phyloP scores from a whole-genome alignment of 2,113 vertebrate genomes.

The Cochlearius cochlearius region DNA sequence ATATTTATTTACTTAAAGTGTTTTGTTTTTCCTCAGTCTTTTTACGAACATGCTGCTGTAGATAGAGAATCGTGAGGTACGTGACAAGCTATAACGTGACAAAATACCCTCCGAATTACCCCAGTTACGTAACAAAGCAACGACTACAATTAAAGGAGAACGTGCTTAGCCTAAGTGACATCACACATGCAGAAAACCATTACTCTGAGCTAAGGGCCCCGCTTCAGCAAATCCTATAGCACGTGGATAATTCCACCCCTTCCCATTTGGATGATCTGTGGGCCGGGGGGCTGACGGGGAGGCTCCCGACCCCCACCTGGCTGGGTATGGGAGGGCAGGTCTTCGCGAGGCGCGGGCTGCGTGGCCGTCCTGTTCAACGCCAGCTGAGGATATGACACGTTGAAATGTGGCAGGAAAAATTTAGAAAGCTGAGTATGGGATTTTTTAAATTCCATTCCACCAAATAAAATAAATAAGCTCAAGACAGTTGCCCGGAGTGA shows the following conservation, averaged over 20 bases:
- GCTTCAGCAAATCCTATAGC: background rate
- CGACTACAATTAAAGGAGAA: background rate
- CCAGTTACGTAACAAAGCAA: background rate
- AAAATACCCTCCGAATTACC: background rate
- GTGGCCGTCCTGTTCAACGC: background rate
- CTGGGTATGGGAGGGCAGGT: background rate
- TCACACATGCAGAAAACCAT: background rate
- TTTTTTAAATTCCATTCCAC: background rate
- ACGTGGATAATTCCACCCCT: fast-evolving
- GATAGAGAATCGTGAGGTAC: background rate
- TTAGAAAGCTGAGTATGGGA: background rate
- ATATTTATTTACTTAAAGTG: slow-evolving; percentile 1
- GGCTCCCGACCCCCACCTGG: background rate
- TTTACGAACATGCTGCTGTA: background rate
- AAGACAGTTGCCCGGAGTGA: background rate
- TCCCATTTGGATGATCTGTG: background rate
- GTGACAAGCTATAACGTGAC: background rate
- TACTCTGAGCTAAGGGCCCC: background rate
- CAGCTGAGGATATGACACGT: background rate
- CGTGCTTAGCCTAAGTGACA: background rate
- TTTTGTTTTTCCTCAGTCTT: background rate
- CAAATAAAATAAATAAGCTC: slow-evolving; percentile 17
- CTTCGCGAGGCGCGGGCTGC: fast-evolving
- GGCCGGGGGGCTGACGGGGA: background rate
- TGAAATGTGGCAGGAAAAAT: background rate